These are phyloP conservation scores for human (Homo sapiens) DNA, from an alignment of 2,113 vertebrate genomes.

Conservation along the genomic window DNA sequence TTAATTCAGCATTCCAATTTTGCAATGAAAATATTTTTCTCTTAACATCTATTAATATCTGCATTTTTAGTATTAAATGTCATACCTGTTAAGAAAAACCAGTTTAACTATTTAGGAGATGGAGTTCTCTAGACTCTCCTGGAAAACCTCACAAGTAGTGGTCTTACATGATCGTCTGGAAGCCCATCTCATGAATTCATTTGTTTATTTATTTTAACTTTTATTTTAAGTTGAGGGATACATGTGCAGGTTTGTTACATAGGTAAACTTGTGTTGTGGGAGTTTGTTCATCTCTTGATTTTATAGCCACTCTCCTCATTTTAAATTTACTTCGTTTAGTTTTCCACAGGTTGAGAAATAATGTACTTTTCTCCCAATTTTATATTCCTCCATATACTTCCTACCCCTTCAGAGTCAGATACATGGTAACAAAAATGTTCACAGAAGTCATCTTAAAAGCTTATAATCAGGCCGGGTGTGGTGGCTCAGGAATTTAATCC, in stretches of 20 bases:
- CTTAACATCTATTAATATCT: not conserved
- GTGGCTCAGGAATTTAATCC: no score
- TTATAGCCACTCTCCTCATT: not conserved
- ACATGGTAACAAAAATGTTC: not conserved
- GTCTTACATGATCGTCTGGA: fast-evolving
- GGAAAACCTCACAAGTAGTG: not conserved
- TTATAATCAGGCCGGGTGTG: not conserved
- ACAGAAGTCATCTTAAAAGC: not conserved
- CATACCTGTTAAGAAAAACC: not conserved
- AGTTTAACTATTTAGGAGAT: not conserved
- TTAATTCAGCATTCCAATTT: not conserved
- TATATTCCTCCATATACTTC: not conserved
- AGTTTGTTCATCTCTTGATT: not conserved
- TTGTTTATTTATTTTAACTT: no score
- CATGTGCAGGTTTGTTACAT: no score
- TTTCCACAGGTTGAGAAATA: not conserved
- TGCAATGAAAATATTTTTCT: not conserved
- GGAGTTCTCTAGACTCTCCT: not conserved
- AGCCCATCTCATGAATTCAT: not conserved
- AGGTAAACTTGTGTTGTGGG: no score
- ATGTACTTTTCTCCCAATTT: not conserved
- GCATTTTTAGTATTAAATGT: not conserved
- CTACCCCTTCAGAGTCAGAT: not conserved
- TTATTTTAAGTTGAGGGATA: no score
- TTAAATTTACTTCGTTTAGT: not conserved